These are phyloP conservation scores for Bibio marci DNA, from an alignment of 2,888 invertebrate genomes.

Conservation along the genomic window DNA sequence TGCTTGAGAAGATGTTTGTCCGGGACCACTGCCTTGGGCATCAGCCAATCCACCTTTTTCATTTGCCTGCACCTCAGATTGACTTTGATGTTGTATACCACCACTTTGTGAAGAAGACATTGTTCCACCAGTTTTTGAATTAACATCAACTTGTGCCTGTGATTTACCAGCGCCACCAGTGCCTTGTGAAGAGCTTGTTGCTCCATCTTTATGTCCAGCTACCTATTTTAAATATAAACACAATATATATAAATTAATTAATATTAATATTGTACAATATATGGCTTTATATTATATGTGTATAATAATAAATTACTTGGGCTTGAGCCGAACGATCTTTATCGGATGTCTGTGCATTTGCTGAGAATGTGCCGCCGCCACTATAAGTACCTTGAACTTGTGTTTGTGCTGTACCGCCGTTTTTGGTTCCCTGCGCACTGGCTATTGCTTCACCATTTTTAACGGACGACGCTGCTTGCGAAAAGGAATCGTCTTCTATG, in stretches of 20 bases:
- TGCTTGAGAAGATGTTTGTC: slow-evolving; percentile 73
- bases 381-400: slow-evolving; percentile 68
- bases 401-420: slow-evolving; percentile 60
- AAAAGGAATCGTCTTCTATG: slow-evolving; percentile 46
- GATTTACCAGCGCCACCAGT: slow-evolving; percentile 56
- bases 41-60: slow-evolving; percentile 71
- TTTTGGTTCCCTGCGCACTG: slow-evolving; percentile 56
- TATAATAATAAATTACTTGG: slow-evolving; percentile 19
- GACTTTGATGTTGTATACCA: slow-evolving; percentile 54
- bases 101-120: slow-evolving; percentile 59
- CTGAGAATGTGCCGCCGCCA: slow-evolving; percentile 62
- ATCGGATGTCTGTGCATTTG: slow-evolving; percentile 64
- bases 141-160: slow-evolving; percentile 59
- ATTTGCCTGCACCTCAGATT: slow-evolving; percentile 52
- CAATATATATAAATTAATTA: neutral
- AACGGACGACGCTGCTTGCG: slow-evolving; percentile 41
- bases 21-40: slow-evolving; percentile 69
- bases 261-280: neutral
- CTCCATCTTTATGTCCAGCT: slow-evolving; percentile 55
- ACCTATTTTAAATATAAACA: slow-evolving; percentile 30
- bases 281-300: too few species aligned
- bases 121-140: slow-evolving; percentile 58
- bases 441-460: slow-evolving; percentile 57
- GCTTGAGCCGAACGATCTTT: slow-evolving; percentile 51
- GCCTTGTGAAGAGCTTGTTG: slow-evolving; percentile 58